These are phyloP conservation scores for Bombus huntii DNA, from an alignment of 1,140 invertebrate genomes.

Conservation along the genomic window DNA sequence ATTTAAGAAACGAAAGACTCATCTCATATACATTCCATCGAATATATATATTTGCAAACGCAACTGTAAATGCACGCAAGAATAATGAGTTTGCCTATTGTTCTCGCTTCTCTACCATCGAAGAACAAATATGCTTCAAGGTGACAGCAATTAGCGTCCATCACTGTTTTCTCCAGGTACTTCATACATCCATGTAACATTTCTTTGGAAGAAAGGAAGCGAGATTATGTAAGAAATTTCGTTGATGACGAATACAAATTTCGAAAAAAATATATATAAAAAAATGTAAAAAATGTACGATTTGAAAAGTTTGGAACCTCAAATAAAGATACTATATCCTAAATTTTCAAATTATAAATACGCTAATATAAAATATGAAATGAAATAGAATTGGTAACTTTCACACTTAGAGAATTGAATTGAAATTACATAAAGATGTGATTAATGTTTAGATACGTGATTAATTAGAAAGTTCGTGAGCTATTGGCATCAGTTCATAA, in stretches of 20 bases:
- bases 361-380: not conserved
- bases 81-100: conserved; percentile 6
- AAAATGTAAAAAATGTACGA: not conserved
- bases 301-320: not conserved
- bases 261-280: not conserved
- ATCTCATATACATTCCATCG: too few relatives aligned
- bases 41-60: not conserved
- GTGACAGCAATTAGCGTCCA: not conserved
- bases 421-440: not conserved
- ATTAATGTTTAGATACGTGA: not conserved
- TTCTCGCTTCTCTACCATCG: not conserved
- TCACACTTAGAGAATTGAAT: not conserved
- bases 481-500: not conserved
- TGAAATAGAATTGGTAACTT: not conserved
- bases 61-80: not conserved
- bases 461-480: not conserved
- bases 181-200: not conserved
- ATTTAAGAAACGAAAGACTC: too few relatives aligned
- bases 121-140: not conserved
- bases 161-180: not conserved
- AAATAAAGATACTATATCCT: not conserved
- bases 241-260: not conserved
- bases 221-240: not conserved
- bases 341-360: not conserved
- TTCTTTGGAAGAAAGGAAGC: not conserved